Percentiles rank a stretch among this genome's conserved stretches.
phyloP scores from a whole-genome alignment of 2,888 invertebrate genomes.

The Eucera pruinosa region DNA sequence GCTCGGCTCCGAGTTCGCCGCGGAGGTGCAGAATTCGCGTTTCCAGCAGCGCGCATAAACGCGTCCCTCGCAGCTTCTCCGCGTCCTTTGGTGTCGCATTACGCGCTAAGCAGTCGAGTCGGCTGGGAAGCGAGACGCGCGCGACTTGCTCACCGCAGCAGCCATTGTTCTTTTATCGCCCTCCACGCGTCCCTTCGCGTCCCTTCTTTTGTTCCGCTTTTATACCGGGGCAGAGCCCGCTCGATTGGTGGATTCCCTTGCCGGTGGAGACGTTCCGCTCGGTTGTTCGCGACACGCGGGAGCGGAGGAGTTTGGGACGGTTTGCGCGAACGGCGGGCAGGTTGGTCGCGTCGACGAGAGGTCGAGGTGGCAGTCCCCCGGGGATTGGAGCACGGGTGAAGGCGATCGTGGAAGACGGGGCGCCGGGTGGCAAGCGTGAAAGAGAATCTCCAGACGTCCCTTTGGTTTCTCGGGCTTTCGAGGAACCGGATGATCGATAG shows the following conservation, averaged over 20 bases:
- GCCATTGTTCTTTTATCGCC: constrained; percentile 60
- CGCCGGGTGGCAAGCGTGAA: constrained; percentile 44
- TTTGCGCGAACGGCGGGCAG: neutral
- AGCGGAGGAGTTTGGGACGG: neutral
- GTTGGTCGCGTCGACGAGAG: constrained; percentile 34
- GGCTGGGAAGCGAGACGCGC: constrained; percentile 79
- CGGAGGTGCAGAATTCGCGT: constrained; percentile 30
- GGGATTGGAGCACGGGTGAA: neutral
- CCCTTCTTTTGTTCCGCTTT: neutral
- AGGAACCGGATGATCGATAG: constrained; percentile 70
- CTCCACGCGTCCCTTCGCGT: constrained; percentile 4
- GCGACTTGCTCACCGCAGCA: constrained; percentile 74
- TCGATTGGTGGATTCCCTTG: too few relatives aligned
- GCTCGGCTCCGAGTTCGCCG: neutral
- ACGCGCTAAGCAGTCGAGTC: constrained; percentile 79
- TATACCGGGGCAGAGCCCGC: constrained; percentile 11
- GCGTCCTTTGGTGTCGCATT: constrained; percentile 78
- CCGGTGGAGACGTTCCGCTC: too few relatives aligned
- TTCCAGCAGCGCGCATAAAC: constrained; percentile 1
- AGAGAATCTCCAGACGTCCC: constrained; percentile 47
- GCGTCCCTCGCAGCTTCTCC: constrained; percentile 21
- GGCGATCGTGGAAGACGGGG: neutral
- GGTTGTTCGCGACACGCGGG: neutral
- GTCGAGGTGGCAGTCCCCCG: constrained; percentile 35
- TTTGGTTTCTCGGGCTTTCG: constrained; percentile 56